These are phyloP conservation scores for Amphiprion clarkii DNA, from an alignment of 2,797 vertebrate genomes.

Conservation along the genomic window DNA sequence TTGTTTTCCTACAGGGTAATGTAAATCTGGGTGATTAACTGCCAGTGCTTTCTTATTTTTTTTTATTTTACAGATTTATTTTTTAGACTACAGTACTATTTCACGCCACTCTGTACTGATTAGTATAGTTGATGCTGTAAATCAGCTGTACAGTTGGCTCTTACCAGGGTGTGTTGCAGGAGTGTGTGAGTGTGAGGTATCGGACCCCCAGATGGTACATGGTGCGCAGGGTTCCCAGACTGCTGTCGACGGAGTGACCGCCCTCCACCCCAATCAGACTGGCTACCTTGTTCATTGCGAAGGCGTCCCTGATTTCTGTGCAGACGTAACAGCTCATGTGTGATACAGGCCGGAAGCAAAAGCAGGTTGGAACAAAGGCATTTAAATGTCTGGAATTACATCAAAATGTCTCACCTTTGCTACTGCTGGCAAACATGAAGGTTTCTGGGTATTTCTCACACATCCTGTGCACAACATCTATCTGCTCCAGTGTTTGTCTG, in stretches of 20 bases:
- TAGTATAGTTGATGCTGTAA: too few relatives aligned
- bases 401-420: conserved; percentile 70
- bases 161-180: conserved; percentile 97
- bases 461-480: conserved; percentile 93
- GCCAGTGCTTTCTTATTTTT: too few relatives aligned
- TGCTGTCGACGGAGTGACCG: conserved; percentile 95
- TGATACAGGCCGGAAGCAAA: neutral
- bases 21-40: too few relatives aligned
- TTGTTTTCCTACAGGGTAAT: too few relatives aligned
- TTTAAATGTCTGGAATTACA: neutral
- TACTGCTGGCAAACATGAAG: conserved; percentile 82
- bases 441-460: conserved; percentile 86
- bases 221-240: conserved; percentile 88
- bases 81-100: too few relatives aligned
- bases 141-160: conserved; percentile 9
- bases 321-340: neutral
- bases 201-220: conserved; percentile 93
- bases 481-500: conserved; percentile 93
- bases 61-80: too few relatives aligned
- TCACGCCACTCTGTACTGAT: too few relatives aligned
- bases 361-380: neutral
- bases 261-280: conserved; percentile 95
- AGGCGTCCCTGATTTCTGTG: conserved; percentile 83
- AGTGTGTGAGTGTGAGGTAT: conserved; percentile 96
- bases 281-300: conserved; percentile 84